phyloP scores from a whole-genome alignment of 2,888 invertebrate species.

The Ypsolopha sequella region DNA sequence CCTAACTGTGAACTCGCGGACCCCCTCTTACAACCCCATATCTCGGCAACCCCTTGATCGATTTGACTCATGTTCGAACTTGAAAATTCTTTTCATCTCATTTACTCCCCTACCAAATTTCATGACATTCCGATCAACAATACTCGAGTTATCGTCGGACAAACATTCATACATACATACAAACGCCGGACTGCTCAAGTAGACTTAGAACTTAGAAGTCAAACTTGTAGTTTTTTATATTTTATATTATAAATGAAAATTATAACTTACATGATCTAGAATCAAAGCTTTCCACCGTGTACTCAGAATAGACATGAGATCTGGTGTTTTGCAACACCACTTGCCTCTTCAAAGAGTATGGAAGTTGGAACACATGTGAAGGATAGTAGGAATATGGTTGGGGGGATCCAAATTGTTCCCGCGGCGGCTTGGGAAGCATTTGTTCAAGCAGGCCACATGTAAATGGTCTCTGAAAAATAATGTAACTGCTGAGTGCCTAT shows the following conservation, averaged over 20 bases:
- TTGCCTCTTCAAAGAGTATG: constrained; percentile 38
- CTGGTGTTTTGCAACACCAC: constrained; percentile 21
- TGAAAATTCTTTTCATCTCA: too few species aligned
- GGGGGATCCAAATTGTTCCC: constrained; percentile 46
- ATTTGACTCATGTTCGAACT: too few species aligned
- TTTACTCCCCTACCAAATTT: too few species aligned
- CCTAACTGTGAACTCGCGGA: too few species aligned
- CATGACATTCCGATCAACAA: too few species aligned
- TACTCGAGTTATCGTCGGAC: too few species aligned
- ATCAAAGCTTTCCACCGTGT: constrained; percentile 50
- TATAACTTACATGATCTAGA: constrained; percentile 44
- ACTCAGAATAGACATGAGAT: constrained; percentile 39
- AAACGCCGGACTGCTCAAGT: too few species aligned
- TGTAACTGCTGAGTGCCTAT: too few species aligned
- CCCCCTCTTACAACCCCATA: too few species aligned
- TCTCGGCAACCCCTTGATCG: too few species aligned
- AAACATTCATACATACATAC: too few species aligned
- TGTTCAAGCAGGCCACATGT: constrained; percentile 53
- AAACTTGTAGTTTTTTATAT: background rate
- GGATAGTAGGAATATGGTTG: constrained; percentile 59
- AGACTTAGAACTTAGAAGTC: background rate
- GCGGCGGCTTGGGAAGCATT: constrained; percentile 51
- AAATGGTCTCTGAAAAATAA: constrained; percentile 51
- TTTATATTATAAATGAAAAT: constrained; percentile 5
- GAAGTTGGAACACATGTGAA: constrained; percentile 54